Base-by-base conservation (phyloP, 2,113 vertebrate species). In the Nanorana parkeri region DNA sequence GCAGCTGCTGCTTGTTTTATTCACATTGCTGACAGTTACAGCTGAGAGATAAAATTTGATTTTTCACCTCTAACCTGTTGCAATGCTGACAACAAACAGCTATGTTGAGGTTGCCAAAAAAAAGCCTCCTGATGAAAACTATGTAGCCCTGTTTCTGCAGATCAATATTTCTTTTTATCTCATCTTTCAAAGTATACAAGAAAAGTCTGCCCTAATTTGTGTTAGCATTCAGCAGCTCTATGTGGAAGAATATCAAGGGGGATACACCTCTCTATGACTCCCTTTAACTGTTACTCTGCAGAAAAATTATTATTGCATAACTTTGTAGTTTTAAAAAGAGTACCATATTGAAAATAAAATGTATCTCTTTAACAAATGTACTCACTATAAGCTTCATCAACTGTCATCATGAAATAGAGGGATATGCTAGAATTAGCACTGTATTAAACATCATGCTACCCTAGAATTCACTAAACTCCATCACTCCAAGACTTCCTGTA, bases 41-140 rank as follows among this genome's bases (percentile, higher is more conserved):
- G 69, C 68, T 32, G 19, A 81, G 69, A 75, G 80, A 81, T 81
- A 81, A 81, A 23, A 66, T 74, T 73, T 54, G 69, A 81, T 74
- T 74, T 73, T 69, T 81, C 80, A 81, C 58, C 80, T 81, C 68
- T 74, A 75, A 81, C 80, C 68, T 81, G 73, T 81, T 51, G 54
- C 36, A 41, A n/a, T 74, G 28, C 61, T 81, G 69, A 74, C 69
- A 75, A 74, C 80, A 81, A 81, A 56, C 71, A 81, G 61, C 19
- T 56, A 4, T 32, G 32, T 36, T n/a, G 24, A 3, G 21, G 0
- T 23, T 71, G 67, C 56, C 56, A 64, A 73, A 81, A 61, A n/a
- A 73, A 73, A 52, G 3, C 17, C 68, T 69, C 21, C 28, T 66
- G 77, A 47, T 80, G 32, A 80, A 64, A 52, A 29, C 41, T 4